Evolutionary conservation across 2,888 invertebrate genomes (phyloP), one percentile per base, ranked within the genome.

Genomic region (Mimumesa dahlbomi): DNA sequence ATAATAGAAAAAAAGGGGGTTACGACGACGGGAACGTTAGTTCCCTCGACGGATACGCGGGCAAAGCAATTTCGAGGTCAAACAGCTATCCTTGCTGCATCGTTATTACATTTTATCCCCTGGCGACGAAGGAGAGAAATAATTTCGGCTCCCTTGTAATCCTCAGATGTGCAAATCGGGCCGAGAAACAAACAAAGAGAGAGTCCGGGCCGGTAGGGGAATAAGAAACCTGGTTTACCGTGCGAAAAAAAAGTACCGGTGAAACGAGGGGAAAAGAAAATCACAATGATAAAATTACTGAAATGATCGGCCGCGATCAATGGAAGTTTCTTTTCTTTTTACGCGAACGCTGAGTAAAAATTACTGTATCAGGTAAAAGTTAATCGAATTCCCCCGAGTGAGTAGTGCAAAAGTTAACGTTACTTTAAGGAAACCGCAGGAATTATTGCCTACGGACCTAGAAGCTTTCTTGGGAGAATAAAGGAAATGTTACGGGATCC

Each of bases 151-250:
- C 21, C 14, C 48, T 2, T 6, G 22, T 11, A 13, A 22, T 22
- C 21, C 22, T 29, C 11, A 29, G 48, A 48, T 29, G 48, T 48
- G 48, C 31, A 48, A 29, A 48, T 48, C 25, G 14, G 14, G 48
- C 4, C 29, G 14, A 14, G 40, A 18, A 40, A 40, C 6, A 40
- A 16, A 14, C 4, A 5, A 4, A 2, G 6, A 40, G 16, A 40
- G 25, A 25, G 25, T n/a, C n/a, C 25, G 25, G 4, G 25, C 3
- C 25, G 7, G 4, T 7, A 25, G 7, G 7, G 7, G 7, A 25
- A 25, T 3, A 25, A 25, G 7, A 25, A 25, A 25, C 25, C 7
- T n/a, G n/a, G 7, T 25, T 25, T 25, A 25, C 25, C 25, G 25
- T n/a, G 7, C 25, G 25, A 25, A 25, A 25, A 25, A 7, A 25